Conservation (phyloP, 2,797 vertebrate genomes). For the Serranus cabrilla region DNA sequence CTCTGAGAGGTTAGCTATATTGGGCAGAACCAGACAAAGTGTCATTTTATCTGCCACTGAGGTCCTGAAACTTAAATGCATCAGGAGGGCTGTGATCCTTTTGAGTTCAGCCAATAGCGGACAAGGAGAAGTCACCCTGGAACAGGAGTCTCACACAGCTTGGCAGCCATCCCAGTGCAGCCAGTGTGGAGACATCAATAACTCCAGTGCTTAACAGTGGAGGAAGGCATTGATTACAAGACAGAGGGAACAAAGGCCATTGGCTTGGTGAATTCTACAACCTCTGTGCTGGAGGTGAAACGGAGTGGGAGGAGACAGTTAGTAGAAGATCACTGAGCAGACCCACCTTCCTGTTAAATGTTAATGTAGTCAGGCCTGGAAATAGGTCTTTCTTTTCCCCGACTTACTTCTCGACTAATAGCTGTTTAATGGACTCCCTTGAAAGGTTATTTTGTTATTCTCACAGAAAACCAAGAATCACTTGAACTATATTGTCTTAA, state of each 20-base stretch:
- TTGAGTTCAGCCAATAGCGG: constrained; percentile 65
- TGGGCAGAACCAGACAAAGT: constrained; percentile 44
- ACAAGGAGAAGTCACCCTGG: constrained; percentile 76
- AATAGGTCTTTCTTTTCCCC: constrained; percentile 47
- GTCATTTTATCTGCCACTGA: constrained; percentile 51
- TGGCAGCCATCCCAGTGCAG: constrained; percentile 80
- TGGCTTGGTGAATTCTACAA: constrained; percentile 60
- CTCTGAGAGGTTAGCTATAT: constrained; percentile 28
- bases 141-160: constrained; percentile 68
- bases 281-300: constrained; percentile 71
- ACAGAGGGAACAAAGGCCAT: constrained; percentile 69
- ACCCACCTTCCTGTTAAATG: constrained; percentile 69
- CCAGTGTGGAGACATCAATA: constrained; percentile 80
- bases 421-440: constrained; percentile 52
- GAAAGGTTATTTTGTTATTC: constrained; percentile 62
- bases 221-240: constrained; percentile 79
- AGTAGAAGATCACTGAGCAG: constrained; percentile 64
- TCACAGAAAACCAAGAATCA: constrained; percentile 29
- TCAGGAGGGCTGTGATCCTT: constrained; percentile 35
- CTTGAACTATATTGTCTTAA: constrained; percentile 28
- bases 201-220: constrained; percentile 73
- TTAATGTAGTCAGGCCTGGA: constrained; percentile 69
- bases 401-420: constrained; percentile 58
- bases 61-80: constrained; percentile 54
- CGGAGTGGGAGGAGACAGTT: constrained; percentile 53